Base-by-base conservation (phyloP, 2,797 vertebrate genomes). In the Lepilemur ruficaudatus region DNA sequence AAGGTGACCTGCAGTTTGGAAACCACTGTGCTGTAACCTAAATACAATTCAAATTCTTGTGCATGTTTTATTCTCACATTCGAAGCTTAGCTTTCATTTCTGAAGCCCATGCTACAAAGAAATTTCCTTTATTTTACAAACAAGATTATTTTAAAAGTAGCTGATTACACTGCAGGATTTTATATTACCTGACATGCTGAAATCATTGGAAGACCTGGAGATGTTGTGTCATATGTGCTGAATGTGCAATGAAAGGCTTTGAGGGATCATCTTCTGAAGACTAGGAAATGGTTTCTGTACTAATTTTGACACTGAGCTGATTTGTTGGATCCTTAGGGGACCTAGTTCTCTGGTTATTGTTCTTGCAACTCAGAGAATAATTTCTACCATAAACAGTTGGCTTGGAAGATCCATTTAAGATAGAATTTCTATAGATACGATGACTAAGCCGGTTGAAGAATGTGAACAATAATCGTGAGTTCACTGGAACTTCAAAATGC, bases 401-500 rank as follows among this genome's bases (percentile, higher is more conserved):
- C 35, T 94, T 85, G 41, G 35, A 61, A 94, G 61, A 61, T 28
- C 35, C 52, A 35, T 65, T 72, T 52, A 67, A 50, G 57, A 50
- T 52, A 81, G 50, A 90, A 6, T 10, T 23, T 81, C 57, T 86
- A 8, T 52, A 69, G 67, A 55, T 57, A 46, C 4, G 35, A 35
- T 83, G 35, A 70, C 73, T 69, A 69, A 93, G 32, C 32, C 50
- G 67, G 35, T 81, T 86, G 75, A 96, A 61, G 50, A 87, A 55
- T 95, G 22, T 80, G 43, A 80, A 94, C 46, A 43, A 7, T 55
- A 20, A 13, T 76, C 70, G 38, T 92, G 28, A 89, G 43, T 70
- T 90, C 55, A 86, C 22, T 90, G 55, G 32, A 90, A 70, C 90
- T 93, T 93, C 69, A 86, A 70, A 85, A 63, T 86, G 32, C 17